Base-by-base conservation (phyloP, 1,140 invertebrate species). In the Centruroides sculpturatus region DNA sequence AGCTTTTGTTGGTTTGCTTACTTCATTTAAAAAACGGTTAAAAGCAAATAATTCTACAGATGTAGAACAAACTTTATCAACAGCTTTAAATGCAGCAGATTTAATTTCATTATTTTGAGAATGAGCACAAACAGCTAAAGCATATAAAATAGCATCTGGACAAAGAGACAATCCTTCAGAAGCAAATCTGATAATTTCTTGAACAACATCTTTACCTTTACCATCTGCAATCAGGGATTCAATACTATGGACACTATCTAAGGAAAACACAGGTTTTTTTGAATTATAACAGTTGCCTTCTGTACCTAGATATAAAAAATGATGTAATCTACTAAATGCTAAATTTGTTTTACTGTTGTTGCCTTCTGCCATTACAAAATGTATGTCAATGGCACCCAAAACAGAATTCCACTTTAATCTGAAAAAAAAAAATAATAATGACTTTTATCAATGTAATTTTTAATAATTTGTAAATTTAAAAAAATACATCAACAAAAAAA, bases 31-130 rank as follows among this genome's bases (percentile, higher is more conserved):
- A 63, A 77, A 83, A 66, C 79, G 78, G 47, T 79, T 74, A 60
- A 83, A 83, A 10, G 79, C 70, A 71, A 84, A 77, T 67, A 84
- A 77, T 58, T 82, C 71, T 59, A 79, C 71, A 4, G 80, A 72
- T 13, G 75, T 73, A n/a, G 70, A 70, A 68, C 80, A 82, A 48
- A 82, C 72, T 66, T 75, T 68, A 58, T 71, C 65, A 3, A 80
- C 72, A 57, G 74, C 74, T 67, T 76, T 72, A 62, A 82, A 82
- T 12, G 79, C 78, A 50, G 73, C 75, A 57, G 50, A 70, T 66
- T 64, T 79, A 57, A 72, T 79, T 59, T 73, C 71, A 66, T 60
- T 62, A 64, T 61, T 65, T 57, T 71, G 76, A 66, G 69, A 76
- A 70, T 63, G 61, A 64, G 71, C 70, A 70, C 80, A 82, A 64